Conservation (phyloP, 2,113 vertebrate genomes). For the Semicossyphus pulcher region DNA sequence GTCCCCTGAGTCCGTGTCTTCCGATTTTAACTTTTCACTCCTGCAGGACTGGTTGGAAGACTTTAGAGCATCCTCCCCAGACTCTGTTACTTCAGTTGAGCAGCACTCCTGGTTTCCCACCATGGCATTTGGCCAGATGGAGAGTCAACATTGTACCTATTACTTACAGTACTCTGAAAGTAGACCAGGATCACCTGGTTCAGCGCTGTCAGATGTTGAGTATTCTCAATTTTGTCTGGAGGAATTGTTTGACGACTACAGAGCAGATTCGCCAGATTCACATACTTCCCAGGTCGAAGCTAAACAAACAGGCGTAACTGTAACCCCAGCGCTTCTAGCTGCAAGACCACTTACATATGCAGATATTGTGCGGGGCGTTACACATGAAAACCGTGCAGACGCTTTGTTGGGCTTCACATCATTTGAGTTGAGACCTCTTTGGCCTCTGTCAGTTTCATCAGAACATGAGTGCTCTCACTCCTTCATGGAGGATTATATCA, state of each 20-base stretch:
- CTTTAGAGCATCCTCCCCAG: slow-evolving; percentile 10
- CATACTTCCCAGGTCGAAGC: background rate
- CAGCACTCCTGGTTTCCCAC: background rate
- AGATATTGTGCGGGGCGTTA: background rate
- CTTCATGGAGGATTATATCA: background rate
- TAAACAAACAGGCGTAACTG: background rate
- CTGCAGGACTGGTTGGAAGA: background rate
- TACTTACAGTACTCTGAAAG: slow-evolving; percentile 9
- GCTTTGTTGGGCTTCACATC: no score
- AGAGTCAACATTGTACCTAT: slow-evolving; percentile 26
- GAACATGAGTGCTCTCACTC: background rate
- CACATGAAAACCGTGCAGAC: background rate
- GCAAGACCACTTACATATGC: background rate
- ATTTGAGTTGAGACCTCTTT: background rate
- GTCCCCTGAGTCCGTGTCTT: no score
- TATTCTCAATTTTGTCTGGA: slow-evolving; percentile 6
- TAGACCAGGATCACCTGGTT: slow-evolving; percentile 1
- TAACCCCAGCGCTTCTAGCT: no score
- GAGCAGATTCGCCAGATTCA: slow-evolving; percentile 40
- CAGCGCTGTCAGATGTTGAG: background rate
- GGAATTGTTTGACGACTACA: background rate
- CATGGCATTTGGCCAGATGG: background rate
- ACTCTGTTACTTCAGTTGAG: background rate
- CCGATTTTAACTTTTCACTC: no score
- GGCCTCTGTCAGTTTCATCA: background rate